Evolutionary conservation across 2,113 vertebrate genomes (phyloP), one percentile per base, ranked within the genome.

Genomic region (Heterocephalus glaber): DNA sequence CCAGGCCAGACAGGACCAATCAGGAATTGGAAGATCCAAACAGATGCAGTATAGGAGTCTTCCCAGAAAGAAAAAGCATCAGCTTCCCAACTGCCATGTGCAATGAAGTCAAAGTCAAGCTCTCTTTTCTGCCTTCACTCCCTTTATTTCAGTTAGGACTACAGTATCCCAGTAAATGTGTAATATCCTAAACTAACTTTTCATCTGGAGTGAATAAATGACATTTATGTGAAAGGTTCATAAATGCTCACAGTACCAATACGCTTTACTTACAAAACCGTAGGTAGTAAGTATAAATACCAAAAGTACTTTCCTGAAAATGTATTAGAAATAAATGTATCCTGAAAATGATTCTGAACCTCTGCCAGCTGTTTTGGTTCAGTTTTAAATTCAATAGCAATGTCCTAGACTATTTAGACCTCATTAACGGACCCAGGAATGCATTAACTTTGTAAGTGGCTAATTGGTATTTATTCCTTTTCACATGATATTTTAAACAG

Each of bases 401-500:
- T 79, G 38, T 68, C 22, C 47, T 47, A 76, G 56, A 35, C 17
- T 35, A 66, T 35, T n/a, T 14, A 56, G 54, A 12, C 54, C 54
- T 54, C 38, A 4, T 85, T 77, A 65, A 65, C 13, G 88, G 16
- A 7, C 19, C 3, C 0, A 11, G 3, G 14, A 30, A 86, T 63
- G 77, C 49, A 5, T 80, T 68, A 47, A 49, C 7, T 47, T 80
- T 38, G 30, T 1, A 41, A 68, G 3, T 44, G 88, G 22, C 22
- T 80, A 10, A 11, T 20, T 1, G 49, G 47, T 68, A 92, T 91
- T 63, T 13, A 5, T 38, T 49, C 0, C 2, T 97, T 30, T 90
- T 94, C 94, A 49, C 65, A 61, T 85, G 83, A 72, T 89, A 66
- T 97, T 97, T 98, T 97, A 12, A 33, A 68, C 97, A 99, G 99